Conservation (phyloP, 2,888 invertebrate genomes). For the Taenaris catops region DNA sequence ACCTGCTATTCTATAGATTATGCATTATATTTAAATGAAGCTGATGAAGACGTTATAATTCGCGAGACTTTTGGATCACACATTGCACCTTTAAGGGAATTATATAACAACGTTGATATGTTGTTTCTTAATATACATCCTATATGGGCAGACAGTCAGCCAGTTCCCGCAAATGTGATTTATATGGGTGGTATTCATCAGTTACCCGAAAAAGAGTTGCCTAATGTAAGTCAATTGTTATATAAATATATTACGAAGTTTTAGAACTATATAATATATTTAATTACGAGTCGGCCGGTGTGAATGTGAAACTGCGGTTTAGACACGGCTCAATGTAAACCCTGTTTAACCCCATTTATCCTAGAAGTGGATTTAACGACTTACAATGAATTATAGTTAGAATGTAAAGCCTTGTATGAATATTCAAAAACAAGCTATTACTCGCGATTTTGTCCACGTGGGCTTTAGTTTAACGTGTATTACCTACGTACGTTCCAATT, state of each 20-base stretch:
- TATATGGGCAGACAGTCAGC: conserved; percentile 42
- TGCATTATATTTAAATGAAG: conserved; percentile 12
- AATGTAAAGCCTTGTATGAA: no score
- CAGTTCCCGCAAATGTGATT: conserved; percentile 51
- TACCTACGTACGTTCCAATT: no score
- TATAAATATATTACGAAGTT: neutral
- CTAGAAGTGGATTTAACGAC: no score
- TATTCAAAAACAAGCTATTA: no score
- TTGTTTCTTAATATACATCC: conserved; percentile 56
- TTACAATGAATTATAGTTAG: no score
- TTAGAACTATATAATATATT: no score
- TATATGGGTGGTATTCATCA: conserved; percentile 58
- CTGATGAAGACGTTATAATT: conserved; percentile 23
- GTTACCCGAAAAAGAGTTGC: conserved; percentile 44
- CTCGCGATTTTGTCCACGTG: no score
- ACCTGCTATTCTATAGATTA: conserved; percentile 17
- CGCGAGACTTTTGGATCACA: conserved; percentile 31
- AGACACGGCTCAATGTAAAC: no score
- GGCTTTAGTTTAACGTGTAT: no score
- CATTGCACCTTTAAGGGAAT: conserved; percentile 27
- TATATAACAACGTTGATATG: conserved; percentile 41
- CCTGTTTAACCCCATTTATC: no score
- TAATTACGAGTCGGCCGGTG: no score
- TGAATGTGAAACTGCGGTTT: no score
- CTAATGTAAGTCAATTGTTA: conserved; percentile 32